Evolutionary conservation across 2,888 invertebrate species (phyloP).

Genomic region (Metallyticus violacea): DNA sequence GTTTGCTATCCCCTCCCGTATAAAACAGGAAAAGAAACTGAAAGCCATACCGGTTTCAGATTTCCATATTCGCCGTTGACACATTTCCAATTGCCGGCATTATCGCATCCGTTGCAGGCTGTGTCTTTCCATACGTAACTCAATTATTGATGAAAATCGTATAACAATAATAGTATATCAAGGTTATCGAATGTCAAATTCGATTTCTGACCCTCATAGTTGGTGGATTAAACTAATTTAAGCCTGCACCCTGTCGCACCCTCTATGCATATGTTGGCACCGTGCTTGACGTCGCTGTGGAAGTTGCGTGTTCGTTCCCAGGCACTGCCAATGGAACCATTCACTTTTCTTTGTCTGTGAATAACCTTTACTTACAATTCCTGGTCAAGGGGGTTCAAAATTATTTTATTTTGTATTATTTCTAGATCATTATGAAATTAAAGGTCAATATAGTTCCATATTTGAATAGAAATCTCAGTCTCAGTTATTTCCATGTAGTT

Average conservation of each 20-base stretch:
- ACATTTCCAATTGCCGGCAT: neutral
- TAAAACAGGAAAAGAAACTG: too few species aligned
- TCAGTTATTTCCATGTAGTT: too few species aligned
- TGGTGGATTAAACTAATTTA: neutral
- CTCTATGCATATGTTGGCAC: neutral
- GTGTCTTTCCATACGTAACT: neutral
- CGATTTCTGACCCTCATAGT: neutral
- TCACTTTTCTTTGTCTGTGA: too few species aligned
- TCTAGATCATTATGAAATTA: too few species aligned
- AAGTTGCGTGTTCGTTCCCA: neutral
- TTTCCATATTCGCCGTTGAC: neutral
- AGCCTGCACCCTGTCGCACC: neutral
- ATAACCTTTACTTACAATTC: too few species aligned
- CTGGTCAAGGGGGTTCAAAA: too few species aligned
- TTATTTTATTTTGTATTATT: too few species aligned
- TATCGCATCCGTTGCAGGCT: neutral
- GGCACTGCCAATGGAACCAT: neutral
- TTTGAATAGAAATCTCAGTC: too few species aligned
- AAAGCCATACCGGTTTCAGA: neutral
- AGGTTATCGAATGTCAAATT: neutral
- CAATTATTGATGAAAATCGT: neutral
- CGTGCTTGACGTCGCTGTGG: neutral
- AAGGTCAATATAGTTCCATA: too few species aligned
- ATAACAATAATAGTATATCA: neutral
- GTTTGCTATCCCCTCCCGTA: too few species aligned